These are phyloP conservation scores for Zaprionus lineosus DNA, from an alignment of 2,888 invertebrate species.

Conservation along the genomic window DNA sequence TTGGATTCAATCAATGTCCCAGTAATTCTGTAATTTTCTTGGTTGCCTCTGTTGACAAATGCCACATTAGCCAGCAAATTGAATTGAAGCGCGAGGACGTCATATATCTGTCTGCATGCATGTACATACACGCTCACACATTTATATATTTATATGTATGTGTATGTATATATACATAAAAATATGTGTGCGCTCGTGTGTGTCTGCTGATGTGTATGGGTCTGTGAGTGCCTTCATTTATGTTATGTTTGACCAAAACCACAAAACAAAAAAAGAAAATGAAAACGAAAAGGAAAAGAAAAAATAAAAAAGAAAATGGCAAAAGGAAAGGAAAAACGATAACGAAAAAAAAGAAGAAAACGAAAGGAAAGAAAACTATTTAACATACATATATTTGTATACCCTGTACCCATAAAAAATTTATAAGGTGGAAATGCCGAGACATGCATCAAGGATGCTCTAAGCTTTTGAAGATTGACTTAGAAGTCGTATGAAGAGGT, in stretches of 20 bases:
- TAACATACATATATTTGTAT: constrained; percentile 72
- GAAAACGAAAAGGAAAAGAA: neutral
- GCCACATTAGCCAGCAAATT: constrained; percentile 77
- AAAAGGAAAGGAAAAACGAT: constrained; percentile 7
- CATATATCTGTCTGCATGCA: constrained; percentile 1
- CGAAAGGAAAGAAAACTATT: constrained; percentile 49
- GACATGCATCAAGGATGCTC: too few species aligned
- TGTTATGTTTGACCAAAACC: too few species aligned
- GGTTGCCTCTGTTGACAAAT: constrained; percentile 72
- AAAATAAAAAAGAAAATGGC: too few species aligned
- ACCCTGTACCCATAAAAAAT: too few species aligned
- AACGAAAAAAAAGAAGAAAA: neutral
- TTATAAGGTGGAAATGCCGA: too few species aligned
- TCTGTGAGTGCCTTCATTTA: too few species aligned
- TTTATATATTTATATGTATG: too few species aligned
- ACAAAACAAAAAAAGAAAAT: constrained; percentile 1
- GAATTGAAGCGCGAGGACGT: constrained; percentile 65
- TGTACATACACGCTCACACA: too few species aligned
- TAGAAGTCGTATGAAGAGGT: too few species aligned
- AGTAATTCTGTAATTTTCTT: constrained; percentile 78
- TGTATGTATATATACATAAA: constrained; percentile 1
- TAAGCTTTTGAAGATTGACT: too few species aligned
- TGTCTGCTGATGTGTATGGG: too few species aligned
- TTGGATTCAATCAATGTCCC: constrained; percentile 78
- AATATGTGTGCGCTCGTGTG: too few species aligned